A percentile compares a stretch with the other conserved stretches of the same genome.
These are phyloP conservation scores for Alces alces DNA, from an alignment of 2,113 vertebrate genomes.

Conservation along the genomic window DNA sequence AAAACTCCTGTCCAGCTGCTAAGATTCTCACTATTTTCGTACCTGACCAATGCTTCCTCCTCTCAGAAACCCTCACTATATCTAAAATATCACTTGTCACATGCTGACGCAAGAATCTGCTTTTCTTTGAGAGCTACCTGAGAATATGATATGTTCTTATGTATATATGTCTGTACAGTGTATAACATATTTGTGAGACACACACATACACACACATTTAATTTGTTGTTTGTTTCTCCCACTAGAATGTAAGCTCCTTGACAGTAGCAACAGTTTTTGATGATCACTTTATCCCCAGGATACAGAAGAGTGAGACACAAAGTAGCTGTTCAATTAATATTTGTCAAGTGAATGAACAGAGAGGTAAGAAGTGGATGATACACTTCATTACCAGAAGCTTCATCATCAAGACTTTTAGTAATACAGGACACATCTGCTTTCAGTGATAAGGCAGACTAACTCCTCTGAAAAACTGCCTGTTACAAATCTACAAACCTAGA, in stretches of 20 bases:
- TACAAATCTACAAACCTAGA: slow-evolving; percentile 4
- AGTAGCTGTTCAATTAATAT: slow-evolving; percentile 9
- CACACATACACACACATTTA: background rate
- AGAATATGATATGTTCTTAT: background rate
- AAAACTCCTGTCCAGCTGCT: background rate
- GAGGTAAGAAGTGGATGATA: background rate
- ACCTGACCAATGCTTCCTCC: background rate
- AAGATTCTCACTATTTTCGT: background rate
- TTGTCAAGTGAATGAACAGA: slow-evolving; percentile 21
- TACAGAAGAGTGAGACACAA: background rate
- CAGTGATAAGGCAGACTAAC: slow-evolving; percentile 7
- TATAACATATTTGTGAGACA: background rate
- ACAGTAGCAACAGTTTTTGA: background rate
- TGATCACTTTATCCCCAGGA: background rate
- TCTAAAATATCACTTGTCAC: background rate
- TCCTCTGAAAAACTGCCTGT: background rate
- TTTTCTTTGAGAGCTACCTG: background rate
- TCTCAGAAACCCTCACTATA: background rate
- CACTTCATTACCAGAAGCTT: slow-evolving; percentile 24
- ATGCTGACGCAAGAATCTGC: background rate
- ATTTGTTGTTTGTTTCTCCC: background rate
- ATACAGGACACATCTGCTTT: background rate
- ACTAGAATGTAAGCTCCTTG: background rate
- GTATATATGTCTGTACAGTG: background rate
- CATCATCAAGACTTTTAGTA: background rate